Evolutionary conservation across 1,140 invertebrate genomes (phyloP), one percentile per base, ranked within the genome.

Genomic region (Drosophila littoralis): DNA sequence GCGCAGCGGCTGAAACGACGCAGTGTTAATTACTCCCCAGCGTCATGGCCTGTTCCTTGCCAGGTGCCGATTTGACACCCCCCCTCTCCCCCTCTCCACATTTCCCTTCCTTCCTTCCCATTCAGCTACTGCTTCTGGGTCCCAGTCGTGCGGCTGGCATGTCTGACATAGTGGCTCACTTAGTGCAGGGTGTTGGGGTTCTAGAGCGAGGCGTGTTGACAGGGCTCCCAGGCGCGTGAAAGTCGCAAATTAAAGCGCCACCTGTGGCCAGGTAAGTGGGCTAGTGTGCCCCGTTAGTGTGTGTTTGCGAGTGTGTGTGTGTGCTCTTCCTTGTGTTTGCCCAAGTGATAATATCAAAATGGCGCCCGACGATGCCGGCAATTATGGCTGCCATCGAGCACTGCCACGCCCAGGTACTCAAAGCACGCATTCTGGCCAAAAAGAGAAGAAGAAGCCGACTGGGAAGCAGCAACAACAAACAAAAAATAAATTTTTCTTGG

Each of bases 1-100:
- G 76, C 83, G 61, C 69, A 65, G 60, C 52, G 71, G 38, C 75
- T 64, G 57, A 42, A 71, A 33, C 80, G 83, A 77, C 83, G 83
- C 83, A 88, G 84, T 89, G 83, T 89, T 88, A 88, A 88, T 88
- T 88, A 88, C 83, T 88, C 83, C 80, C 80, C 54, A 66, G 69
- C 51, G 73, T 40, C 46, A 13, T 32, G 61, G n/a, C 55, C 42
- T 35, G 35, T 46, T 7, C 28, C 40, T 42, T 15, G 64, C 59
- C 59, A 55, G 67, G 33, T 58, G 33, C 28, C 38, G 36, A 72
- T 36, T 45, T 50, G 40, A 2, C 9, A 1, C 12, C 22, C n/a
- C 13, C 8, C 17, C 7, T 9, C 32, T 22, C 38, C 38, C 28
- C 7, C 15, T 51, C 54, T 58, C 61, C 17, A 2, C 3, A n/a